phyloP scores from a whole-genome alignment of 1,140 invertebrate genomes.

The Hylaeus volcanicus region DNA sequence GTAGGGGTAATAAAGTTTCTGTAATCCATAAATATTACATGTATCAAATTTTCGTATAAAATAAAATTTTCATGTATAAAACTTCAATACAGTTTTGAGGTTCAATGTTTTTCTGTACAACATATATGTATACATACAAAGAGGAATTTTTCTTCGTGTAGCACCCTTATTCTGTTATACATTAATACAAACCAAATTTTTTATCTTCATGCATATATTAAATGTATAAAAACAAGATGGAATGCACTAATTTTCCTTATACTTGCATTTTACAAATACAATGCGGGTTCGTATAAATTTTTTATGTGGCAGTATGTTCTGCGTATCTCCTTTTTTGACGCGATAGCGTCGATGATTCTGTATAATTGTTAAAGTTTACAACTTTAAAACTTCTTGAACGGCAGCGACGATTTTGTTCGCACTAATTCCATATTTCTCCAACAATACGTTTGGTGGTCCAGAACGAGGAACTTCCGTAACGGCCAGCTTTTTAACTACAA shows the following conservation, averaged over 20 bases:
- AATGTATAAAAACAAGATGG: slow-evolving; percentile 16
- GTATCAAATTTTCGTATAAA: slow-evolving; percentile 30
- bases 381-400: slow-evolving; percentile 84
- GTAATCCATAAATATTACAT: slow-evolving; percentile 9
- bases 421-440: slow-evolving; percentile 95
- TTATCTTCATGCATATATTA: slow-evolving; percentile 5
- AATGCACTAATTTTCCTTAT: slow-evolving; percentile 1
- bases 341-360: background rate
- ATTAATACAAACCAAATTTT: slow-evolving; percentile 2
- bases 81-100: background rate
- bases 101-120: slow-evolving; percentile 18
- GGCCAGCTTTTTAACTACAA: slow-evolving; percentile 91
- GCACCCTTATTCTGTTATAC: background rate
- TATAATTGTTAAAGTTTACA: slow-evolving; percentile 70
- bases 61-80: slow-evolving; percentile 25
- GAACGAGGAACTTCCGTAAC: slow-evolving; percentile 95
- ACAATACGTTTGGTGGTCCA: slow-evolving; percentile 90
- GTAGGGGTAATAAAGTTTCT: background rate
- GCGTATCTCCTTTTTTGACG: background rate
- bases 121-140: slow-evolving; percentile 6
- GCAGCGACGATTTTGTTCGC: slow-evolving; percentile 89
- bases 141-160: slow-evolving; percentile 1
- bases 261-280: background rate
- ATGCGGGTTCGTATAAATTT: background rate
- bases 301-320: slow-evolving; percentile 38